Evolutionary conservation across 1,140 invertebrate species (phyloP).

Genomic region (Caerostris darwini): DNA sequence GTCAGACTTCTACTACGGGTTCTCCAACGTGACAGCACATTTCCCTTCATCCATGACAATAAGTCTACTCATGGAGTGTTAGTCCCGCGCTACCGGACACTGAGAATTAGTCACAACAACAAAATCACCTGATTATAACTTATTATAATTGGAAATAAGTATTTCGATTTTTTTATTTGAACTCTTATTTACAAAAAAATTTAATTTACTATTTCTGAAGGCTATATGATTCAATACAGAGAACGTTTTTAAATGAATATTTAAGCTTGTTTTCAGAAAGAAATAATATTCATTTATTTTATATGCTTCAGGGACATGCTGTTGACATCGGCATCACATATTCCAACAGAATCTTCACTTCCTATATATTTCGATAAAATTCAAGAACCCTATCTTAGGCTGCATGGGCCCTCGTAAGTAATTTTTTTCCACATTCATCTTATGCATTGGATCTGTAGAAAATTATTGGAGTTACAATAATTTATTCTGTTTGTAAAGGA

Average conservation of each 20-base stretch:
- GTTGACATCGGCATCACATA: background rate
- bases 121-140: no score
- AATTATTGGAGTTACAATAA: background rate
- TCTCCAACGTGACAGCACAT: no score
- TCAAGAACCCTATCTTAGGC: slow-evolving; percentile 13
- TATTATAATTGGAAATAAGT: no score
- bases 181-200: no score
- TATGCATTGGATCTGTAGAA: background rate
- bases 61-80: no score
- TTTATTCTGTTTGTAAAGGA: background rate
- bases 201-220: no score
- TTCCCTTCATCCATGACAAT: no score
- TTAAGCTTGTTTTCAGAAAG: background rate
- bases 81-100: no score
- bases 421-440: background rate
- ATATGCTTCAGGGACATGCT: background rate
- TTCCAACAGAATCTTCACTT: background rate
- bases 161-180: no score
- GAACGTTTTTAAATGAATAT: background rate
- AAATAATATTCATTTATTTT: background rate
- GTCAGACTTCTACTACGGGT: no score
- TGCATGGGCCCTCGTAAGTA: slow-evolving; percentile 12
- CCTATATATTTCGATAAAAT: slow-evolving; percentile 35
- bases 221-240: no score
- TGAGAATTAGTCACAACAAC: no score